These are phyloP conservation scores for Neoitamus cyanurus DNA, from an alignment of 2,888 invertebrate species.

Conservation along the genomic window DNA sequence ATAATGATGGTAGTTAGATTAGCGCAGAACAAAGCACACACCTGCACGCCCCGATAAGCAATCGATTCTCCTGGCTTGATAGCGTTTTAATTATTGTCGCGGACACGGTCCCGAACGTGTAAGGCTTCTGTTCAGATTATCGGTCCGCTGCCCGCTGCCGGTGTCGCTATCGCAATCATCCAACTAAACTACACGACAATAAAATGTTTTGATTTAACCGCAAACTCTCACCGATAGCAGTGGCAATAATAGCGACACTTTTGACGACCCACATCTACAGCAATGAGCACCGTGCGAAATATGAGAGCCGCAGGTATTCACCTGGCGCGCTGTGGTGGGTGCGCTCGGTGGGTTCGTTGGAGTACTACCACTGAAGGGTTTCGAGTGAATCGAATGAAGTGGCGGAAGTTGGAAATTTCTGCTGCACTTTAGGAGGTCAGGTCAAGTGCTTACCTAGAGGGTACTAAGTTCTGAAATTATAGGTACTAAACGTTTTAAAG, in stretches of 20 bases:
- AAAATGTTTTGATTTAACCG: not conserved
- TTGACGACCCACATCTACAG: not conserved
- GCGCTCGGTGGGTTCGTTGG: not conserved
- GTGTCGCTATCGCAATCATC: not conserved
- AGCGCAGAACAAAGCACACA: not conserved
- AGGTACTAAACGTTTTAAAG: not conserved
- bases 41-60: not conserved
- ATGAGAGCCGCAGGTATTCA: not conserved
- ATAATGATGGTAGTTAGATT: not conserved
- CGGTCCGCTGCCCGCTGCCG: not conserved
- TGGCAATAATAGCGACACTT: not conserved
- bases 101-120: not conserved
- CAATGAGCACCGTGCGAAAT: not conserved
- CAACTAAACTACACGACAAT: not conserved
- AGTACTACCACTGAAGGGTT: not conserved
- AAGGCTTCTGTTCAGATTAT: not conserved
- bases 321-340: not conserved
- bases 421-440: not conserved
- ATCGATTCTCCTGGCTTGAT: slow-evolving; percentile 10
- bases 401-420: not conserved
- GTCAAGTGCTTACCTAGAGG: not conserved
- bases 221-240: not conserved
- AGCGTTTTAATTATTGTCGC: not conserved
- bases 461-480: not conserved
- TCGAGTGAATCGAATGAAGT: not conserved